phyloP scores from a whole-genome alignment of 2,113 vertebrate genomes.

The Recurvirostra avosetta region DNA sequence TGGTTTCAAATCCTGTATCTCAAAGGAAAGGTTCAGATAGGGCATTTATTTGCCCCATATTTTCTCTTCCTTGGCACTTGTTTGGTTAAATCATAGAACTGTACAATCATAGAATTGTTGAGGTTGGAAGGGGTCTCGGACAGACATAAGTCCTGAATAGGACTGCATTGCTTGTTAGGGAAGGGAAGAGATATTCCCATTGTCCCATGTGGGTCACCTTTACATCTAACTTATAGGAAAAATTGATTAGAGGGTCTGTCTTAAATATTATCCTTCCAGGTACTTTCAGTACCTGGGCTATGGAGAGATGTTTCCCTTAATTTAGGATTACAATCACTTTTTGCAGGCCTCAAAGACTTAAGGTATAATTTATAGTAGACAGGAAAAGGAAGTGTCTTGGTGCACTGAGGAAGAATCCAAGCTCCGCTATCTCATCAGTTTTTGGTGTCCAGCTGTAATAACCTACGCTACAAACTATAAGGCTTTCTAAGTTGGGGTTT shows the following conservation, averaged over 20 bases:
- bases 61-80: neutral
- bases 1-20: neutral
- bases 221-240: neutral
- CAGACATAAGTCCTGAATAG: neutral
- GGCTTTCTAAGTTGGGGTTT: neutral
- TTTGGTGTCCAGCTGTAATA: neutral
- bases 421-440: neutral
- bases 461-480: accelerated
- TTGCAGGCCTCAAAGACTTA: neutral
- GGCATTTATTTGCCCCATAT: accelerated
- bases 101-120: neutral
- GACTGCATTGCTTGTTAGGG: neutral
- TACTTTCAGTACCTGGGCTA: neutral
- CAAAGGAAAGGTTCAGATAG: neutral
- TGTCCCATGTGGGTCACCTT: neutral
- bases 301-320: neutral
- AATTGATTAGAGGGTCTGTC: neutral
- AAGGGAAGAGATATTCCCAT: neutral
- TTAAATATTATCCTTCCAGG: neutral
- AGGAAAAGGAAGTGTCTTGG: neutral
- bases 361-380: neutral
- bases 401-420: neutral
- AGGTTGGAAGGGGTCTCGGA: neutral
- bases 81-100: neutral
- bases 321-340: neutral